These are phyloP conservation scores for Mythimna ferrago DNA, from an alignment of 2,888 invertebrate species.

Conservation along the genomic window DNA sequence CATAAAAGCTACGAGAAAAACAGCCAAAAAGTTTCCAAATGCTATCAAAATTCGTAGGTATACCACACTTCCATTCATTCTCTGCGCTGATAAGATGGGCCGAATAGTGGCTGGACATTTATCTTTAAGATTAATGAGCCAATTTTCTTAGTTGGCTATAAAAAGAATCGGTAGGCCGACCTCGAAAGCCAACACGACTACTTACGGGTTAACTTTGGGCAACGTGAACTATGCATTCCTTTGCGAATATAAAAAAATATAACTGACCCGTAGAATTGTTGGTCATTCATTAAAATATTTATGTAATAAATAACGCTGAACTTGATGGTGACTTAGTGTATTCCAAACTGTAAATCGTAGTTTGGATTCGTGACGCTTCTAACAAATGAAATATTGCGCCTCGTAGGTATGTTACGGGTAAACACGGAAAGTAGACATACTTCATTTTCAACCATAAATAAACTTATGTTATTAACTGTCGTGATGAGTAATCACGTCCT, in stretches of 20 bases:
- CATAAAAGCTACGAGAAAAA: constrained; percentile 70
- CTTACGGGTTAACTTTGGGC: constrained; percentile 82
- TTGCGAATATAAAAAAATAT: constrained; percentile 60
- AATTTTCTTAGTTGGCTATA: constrained; percentile 91
- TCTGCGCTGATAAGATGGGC: constrained; percentile 87
- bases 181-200: constrained; percentile 79
- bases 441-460: constrained; percentile 42
- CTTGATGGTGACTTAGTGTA: constrained; percentile 33
- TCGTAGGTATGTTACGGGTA: not conserved
- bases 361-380: constrained; percentile 39
- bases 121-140: constrained; percentile 91
- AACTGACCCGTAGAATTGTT: constrained; percentile 33
- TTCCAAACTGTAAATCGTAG: constrained; percentile 34
- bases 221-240: constrained; percentile 72
- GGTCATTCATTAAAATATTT: constrained; percentile 27
- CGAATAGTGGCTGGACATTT: constrained; percentile 90
- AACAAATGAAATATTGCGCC: constrained; percentile 19
- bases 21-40: constrained; percentile 72
- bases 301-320: constrained; percentile 35
- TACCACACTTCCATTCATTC: constrained; percentile 85
- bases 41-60: constrained; percentile 80
- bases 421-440: constrained; percentile 20
- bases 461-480: constrained; percentile 52
- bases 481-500: constrained; percentile 55
- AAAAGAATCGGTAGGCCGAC: constrained; percentile 88